Evolutionary conservation across 2,888 invertebrate genomes (phyloP).

Genomic region (Andrena minutula): DNA sequence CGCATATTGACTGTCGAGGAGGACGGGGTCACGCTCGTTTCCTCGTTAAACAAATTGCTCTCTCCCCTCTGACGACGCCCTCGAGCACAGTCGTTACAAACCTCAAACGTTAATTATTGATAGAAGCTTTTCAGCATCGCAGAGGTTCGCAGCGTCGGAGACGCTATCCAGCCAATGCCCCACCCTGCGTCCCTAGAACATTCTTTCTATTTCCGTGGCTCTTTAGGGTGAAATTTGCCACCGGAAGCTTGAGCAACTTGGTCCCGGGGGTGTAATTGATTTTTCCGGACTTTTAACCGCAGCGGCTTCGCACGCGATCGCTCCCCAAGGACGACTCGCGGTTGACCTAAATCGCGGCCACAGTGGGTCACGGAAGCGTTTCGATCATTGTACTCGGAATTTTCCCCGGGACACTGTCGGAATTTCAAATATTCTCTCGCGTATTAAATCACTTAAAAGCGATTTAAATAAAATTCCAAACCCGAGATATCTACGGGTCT

Average conservation of each 20-base stretch:
- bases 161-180: conserved; percentile 82
- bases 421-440: no score
- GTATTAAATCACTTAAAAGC: no score
- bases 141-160: conserved; percentile 73
- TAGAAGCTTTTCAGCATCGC: background rate
- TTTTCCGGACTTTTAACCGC: background rate
- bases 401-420: background rate
- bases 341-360: conserved; percentile 46
- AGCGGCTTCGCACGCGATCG: background rate
- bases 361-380: conserved; percentile 12
- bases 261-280: background rate
- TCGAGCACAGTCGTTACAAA: background rate
- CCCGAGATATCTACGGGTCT: no score
- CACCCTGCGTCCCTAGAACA: conserved; percentile 72
- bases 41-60: conserved; percentile 69
- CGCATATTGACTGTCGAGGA: conserved; percentile 50
- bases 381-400: background rate
- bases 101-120: conserved; percentile 1
- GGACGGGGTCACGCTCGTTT: conserved; percentile 73
- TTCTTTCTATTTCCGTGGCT: conserved; percentile 70
- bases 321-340: conserved; percentile 7
- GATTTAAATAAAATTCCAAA: no score
- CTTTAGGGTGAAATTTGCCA: background rate
- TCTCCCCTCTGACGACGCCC: conserved; percentile 20
- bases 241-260: background rate